Conservation (phyloP, 2,888 invertebrate genomes). For the Cerastis leucographa region DNA sequence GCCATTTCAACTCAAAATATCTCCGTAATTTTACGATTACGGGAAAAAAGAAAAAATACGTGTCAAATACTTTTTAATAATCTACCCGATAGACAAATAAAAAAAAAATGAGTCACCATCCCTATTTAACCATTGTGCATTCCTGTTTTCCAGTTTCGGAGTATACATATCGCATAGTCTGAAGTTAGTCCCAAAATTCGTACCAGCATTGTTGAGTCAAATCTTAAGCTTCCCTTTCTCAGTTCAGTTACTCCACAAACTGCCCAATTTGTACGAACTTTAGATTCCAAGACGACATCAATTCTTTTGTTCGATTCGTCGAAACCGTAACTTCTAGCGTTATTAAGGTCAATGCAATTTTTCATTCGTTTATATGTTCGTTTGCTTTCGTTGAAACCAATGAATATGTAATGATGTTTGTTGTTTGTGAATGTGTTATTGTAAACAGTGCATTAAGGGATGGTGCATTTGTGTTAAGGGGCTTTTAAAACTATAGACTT, state of each 20-base stretch:
- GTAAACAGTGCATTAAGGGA: slow-evolving; percentile 22
- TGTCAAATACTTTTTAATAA: no score
- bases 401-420: slow-evolving; percentile 48
- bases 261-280: slow-evolving; percentile 34
- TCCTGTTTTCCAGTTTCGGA: background rate
- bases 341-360: slow-evolving; percentile 36
- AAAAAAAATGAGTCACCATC: no score
- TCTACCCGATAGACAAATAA: no score
- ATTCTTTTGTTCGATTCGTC: slow-evolving; percentile 39
- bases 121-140: slow-evolving; percentile 4
- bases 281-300: slow-evolving; percentile 21
- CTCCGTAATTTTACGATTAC: no score
- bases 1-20: no score
- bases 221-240: slow-evolving; percentile 8
- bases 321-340: slow-evolving; percentile 6
- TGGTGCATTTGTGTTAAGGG: slow-evolving; percentile 1
- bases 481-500: background rate
- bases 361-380: slow-evolving; percentile 14
- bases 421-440: slow-evolving; percentile 11
- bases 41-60: no score
- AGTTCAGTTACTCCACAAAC: slow-evolving; percentile 10
- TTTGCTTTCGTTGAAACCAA: slow-evolving; percentile 28
- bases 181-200: slow-evolving; percentile 15
- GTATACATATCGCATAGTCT: slow-evolving; percentile 4
- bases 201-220: slow-evolving; percentile 34